A percentile compares a stretch with the other conserved stretches of the same genome.
phyloP scores from a whole-genome alignment of 2,797 vertebrate genomes.

The Neosilurus mollespiculum region DNA sequence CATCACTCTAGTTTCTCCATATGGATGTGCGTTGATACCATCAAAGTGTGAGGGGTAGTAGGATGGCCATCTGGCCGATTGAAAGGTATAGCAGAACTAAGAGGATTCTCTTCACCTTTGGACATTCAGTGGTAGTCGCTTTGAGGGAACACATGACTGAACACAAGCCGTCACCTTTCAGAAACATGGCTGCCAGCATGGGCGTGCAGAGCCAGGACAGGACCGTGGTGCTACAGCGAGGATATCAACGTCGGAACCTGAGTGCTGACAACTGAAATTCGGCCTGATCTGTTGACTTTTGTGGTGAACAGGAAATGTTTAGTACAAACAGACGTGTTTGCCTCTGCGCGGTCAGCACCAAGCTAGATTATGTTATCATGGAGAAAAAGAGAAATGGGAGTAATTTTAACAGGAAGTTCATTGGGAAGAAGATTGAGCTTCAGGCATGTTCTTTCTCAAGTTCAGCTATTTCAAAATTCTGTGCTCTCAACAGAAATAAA shows the following conservation, averaged over 20 bases:
- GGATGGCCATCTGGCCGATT: background rate
- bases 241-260: background rate
- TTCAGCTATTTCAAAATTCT: background rate
- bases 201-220: background rate
- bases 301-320: background rate
- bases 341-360: background rate
- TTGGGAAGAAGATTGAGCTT: background rate
- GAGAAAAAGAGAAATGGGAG: background rate
- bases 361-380: background rate
- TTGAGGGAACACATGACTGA: background rate
- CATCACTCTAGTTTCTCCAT: background rate
- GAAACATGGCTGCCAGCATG: background rate
- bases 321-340: background rate
- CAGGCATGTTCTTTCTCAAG: background rate
- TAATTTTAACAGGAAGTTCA: slow-evolving; percentile 3
- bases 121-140: background rate
- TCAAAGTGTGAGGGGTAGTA: background rate
- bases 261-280: background rate
- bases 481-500: background rate
- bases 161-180: background rate
- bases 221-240: background rate
- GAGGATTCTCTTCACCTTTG: background rate
- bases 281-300: background rate
- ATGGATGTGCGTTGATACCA: background rate
- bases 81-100: background rate